Evolutionary conservation across 2,888 invertebrate species (phyloP).

Genomic region (Zygaena filipendulae): DNA sequence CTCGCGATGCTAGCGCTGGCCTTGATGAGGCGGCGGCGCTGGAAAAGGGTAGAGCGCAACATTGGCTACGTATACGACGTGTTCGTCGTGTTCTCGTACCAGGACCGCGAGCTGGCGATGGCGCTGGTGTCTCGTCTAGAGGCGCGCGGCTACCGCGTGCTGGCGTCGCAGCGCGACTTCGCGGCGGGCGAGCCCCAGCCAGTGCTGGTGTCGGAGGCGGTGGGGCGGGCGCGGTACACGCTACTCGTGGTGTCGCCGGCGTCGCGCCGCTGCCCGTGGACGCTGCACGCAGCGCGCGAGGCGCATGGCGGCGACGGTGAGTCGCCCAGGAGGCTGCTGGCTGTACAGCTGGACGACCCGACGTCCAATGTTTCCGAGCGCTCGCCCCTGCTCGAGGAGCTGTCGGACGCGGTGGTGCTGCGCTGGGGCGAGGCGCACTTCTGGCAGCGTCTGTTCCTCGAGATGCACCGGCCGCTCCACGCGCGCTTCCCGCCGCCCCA

Average conservation of each 20-base stretch:
- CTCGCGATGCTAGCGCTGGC: constrained; percentile 14
- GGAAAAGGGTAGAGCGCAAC: constrained; percentile 18
- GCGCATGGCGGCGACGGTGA: no score
- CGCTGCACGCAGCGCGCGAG: not conserved
- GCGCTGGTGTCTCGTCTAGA: constrained; percentile 76
- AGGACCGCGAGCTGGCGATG: constrained; percentile 75
- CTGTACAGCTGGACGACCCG: no score
- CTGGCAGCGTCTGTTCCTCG: no score
- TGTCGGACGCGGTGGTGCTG: no score
- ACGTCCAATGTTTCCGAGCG: no score
- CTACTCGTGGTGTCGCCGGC: constrained; percentile 77
- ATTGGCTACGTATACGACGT: constrained; percentile 72
- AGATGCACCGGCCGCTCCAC: constrained; percentile 4
- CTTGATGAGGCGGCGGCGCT: constrained; percentile 14
- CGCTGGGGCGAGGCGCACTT: no score
- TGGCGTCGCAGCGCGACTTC: constrained; percentile 69
- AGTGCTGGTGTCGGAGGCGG: constrained; percentile 78
- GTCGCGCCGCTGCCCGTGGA: no score
- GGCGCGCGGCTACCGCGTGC: constrained; percentile 44
- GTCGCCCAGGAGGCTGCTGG: no score
- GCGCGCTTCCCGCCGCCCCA: constrained; percentile 1
- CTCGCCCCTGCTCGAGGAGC: no score
- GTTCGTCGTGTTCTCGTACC: constrained; percentile 83
- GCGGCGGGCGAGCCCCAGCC: constrained; percentile 80
- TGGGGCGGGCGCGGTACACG: constrained; percentile 75